Conservation (phyloP, 2,113 vertebrate species). For the Mellivora capensis region DNA sequence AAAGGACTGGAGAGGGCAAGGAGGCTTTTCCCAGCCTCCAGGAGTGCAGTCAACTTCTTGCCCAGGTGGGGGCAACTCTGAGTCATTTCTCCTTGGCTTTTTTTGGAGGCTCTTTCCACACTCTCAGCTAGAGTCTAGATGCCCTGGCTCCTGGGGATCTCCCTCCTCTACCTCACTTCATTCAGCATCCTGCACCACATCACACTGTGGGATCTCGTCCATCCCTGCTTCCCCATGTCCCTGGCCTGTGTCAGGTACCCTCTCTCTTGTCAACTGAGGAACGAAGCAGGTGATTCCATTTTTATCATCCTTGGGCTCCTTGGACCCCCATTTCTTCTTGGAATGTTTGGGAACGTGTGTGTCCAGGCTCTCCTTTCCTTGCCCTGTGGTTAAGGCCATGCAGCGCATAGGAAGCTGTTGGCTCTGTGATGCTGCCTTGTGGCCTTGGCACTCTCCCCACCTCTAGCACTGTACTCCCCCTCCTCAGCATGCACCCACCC, state of each 20-base stretch:
- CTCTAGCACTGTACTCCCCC: neutral
- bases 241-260: neutral
- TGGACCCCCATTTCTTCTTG: neutral
- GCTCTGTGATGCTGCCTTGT: neutral
- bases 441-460: neutral
- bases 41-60: neutral
- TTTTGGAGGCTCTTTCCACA: neutral
- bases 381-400: neutral
- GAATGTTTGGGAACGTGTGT: neutral
- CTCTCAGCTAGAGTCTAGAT: neutral
- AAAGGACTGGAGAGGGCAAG: neutral
- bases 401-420: neutral
- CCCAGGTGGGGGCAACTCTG: neutral
- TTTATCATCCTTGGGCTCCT: neutral
- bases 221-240: neutral
- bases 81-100: neutral
- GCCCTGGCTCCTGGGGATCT: neutral
- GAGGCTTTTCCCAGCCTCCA: neutral
- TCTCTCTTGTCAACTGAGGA: neutral
- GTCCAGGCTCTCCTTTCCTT: neutral
- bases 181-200: neutral
- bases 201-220: accelerated
- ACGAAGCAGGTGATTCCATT: neutral
- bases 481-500: neutral
- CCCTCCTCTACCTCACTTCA: neutral